Base-by-base conservation (phyloP, 2,888 invertebrate genomes). In the Brassicogethes aeneus region DNA sequence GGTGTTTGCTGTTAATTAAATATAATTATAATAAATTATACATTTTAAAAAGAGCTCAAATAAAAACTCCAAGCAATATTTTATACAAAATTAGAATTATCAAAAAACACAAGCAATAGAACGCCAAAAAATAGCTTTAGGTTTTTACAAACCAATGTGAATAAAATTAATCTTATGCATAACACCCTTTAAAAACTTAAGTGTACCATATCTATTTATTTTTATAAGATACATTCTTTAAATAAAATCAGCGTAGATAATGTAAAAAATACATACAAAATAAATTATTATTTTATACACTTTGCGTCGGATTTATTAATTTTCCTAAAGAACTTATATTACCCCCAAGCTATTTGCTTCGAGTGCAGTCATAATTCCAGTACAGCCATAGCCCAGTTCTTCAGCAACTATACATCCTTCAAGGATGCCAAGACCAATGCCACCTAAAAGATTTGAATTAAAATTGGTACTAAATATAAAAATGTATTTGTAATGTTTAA, bases 311-410 rank as follows among this genome's bases (percentile, higher is more conserved):
- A n/a, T n/a, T n/a, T n/a, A n/a, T n/a, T n/a, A n/a, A n/a, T n/a
- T n/a, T n/a, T n/a, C n/a, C n/a, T n/a, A n/a, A n/a, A n/a, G n/a
- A n/a, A n/a, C n/a, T n/a, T n/a, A n/a, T n/a, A 23, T 76, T 76
- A 82, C 81, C 50, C 86, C 91, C 44, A 94, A 76, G 37, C 83
- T 82, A 69, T 89, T 91, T 34, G 82, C 89, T 73, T 89, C 92
- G 60, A 94, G 72, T 13, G 94, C 94, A 3, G 94, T 92, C 75
- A 80, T 80, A 50, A 92, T 83, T 47, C 92, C 96, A 40, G 93
- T 85, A 65, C 96, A 97, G 15, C 90, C 96, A 70, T 84, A 96
- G 33, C 88, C 87, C 39, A 96, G 64, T 66, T 93, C 91, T 69
- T 97, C 96, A 17, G 84, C 82, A 39, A 94, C 76, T 51, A 95